A percentile compares a stretch with the other conserved stretches of the same genome.
These are phyloP conservation scores for Cataglyphis hispanica DNA, from an alignment of 1,140 invertebrate genomes.

Conservation along the genomic window DNA sequence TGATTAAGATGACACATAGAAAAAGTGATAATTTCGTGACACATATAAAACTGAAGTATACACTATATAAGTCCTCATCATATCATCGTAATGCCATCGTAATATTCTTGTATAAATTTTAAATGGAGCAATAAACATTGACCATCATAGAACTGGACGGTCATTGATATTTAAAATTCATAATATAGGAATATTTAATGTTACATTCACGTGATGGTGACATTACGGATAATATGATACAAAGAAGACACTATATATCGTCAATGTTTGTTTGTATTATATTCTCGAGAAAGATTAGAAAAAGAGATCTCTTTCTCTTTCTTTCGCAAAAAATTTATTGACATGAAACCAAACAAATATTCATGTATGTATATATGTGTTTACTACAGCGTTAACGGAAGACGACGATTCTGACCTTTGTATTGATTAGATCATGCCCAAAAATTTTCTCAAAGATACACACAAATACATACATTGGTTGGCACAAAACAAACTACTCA, in stretches of 20 bases:
- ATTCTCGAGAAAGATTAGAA: not conserved
- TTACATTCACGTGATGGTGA: too few relatives aligned
- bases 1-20: not conserved
- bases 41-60: not conserved
- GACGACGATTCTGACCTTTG: slow-evolving; percentile 20
- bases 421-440: not conserved
- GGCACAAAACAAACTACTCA: not conserved
- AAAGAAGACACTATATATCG: not conserved
- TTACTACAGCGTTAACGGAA: not conserved
- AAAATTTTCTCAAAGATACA: slow-evolving; percentile 1
- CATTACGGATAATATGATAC: too few relatives aligned
- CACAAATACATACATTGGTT: not conserved
- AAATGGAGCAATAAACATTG: too few relatives aligned
- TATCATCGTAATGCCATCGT: too few relatives aligned
- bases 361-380: not conserved
- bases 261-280: not conserved
- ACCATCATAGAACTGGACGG: too few relatives aligned
- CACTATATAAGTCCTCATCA: too few relatives aligned
- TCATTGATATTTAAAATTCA: too few relatives aligned
- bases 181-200: too few relatives aligned
- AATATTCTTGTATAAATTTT: too few relatives aligned
- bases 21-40: not conserved
- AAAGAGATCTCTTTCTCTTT: not conserved
- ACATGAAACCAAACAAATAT: slow-evolving; percentile 10
- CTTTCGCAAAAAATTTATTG: not conserved